A percentile compares a stretch with the other conserved stretches of the same genome.
Conservation (phyloP, 2,888 invertebrate species). For the Antheraea yamamai region DNA sequence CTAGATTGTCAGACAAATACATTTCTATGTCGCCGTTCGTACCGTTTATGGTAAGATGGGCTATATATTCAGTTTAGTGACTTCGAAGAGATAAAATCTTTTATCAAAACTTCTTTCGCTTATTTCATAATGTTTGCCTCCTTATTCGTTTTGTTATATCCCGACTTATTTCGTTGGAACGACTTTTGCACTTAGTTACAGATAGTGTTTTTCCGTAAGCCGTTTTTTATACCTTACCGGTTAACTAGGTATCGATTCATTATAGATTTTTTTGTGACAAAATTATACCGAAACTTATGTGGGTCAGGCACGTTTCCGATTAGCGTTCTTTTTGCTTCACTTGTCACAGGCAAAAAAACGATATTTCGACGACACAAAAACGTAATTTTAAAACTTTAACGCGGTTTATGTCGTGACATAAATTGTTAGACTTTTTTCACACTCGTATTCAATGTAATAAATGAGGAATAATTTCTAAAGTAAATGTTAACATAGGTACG, state of each 20-base stretch:
- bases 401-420: not conserved
- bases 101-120: slow-evolving; percentile 17
- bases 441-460: not conserved
- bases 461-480: not conserved
- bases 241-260: not conserved
- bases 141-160: not conserved
- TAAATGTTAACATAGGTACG: not conserved
- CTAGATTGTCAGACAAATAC: slow-evolving; percentile 12
- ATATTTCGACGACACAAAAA: not conserved
- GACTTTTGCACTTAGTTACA: slow-evolving; percentile 25
- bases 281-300: not conserved
- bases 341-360: not conserved
- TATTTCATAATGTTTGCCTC: slow-evolving; percentile 7
- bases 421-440: not conserved
- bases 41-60: not conserved
- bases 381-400: not conserved
- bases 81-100: slow-evolving; percentile 10
- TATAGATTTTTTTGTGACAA: not conserved
- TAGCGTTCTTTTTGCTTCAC: not conserved
- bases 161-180: not conserved
- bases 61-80: slow-evolving; percentile 2
- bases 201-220: not conserved
- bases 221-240: not conserved
- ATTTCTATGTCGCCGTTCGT: slow-evolving; percentile 5
- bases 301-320: not conserved